Base-by-base conservation (phyloP, 1,140 invertebrate species). In the Tyrophagus putrescentiae region DNA sequence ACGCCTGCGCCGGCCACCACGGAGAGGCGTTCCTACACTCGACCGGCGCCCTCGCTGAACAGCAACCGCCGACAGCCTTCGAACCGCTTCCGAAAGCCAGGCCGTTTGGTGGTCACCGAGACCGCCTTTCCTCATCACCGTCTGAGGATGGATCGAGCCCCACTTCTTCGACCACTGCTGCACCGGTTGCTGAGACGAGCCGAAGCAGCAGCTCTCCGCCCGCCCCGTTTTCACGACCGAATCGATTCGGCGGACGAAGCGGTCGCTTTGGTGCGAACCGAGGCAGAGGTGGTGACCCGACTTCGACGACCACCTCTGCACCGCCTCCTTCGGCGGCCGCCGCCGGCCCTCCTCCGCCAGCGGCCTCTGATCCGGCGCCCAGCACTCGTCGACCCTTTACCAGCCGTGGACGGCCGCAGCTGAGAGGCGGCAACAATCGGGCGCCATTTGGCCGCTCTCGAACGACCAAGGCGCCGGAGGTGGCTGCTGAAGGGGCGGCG, bases 251-350 rank as follows among this genome's bases (percentile, higher is more conserved):
- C 25, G 23, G 16, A 33, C 23, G 27, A 9, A 13, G 57, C 31
- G 16, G 39, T 21, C 50, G 60, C 28, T 61, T 41, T 57, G 41
- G 53, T 29, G 33, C n/a, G n/a, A n/a, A n/a, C n/a, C n/a, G n/a
- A n/a, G n/a, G n/a, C n/a, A n/a, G n/a, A n/a, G n/a, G n/a, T n/a
- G n/a, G n/a, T n/a, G n/a, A n/a, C n/a, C n/a, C 57, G 39, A 7
- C 52, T 28, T 6, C 7, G 6, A 41, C 52, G n/a, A 41, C 52
- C 21, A 60, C 50, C 4, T 33, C 29, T 25, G 29, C 45, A 7
- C 21, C 32, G 29, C 16, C 60, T 11, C 1, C 18, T 31, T 4
- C 60, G 31, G 13, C 29, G 33, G n/a, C 3, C 23, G 44, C 60
- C 21, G 27, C 42, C 39, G 11, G 4, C 21, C 32, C 50, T 2